Evolutionary conservation across 2,797 vertebrate species (phyloP).

Genomic region (Benthosema pterotum): DNA sequence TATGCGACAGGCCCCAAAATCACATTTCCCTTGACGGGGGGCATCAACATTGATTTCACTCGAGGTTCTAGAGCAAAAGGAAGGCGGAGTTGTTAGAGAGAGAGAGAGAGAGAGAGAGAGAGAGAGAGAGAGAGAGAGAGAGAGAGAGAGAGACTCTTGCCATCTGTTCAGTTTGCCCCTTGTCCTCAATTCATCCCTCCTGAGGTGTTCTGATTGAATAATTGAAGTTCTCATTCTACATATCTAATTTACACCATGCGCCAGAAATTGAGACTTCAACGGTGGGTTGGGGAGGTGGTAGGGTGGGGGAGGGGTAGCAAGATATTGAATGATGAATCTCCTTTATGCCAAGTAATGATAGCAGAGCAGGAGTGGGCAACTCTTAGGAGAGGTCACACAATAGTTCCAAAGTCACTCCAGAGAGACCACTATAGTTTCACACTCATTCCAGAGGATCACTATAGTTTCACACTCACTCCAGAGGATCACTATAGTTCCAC

Average conservation of each 20-base stretch:
- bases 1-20: constrained; percentile 66
- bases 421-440: no score
- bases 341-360: constrained; percentile 43
- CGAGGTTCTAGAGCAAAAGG: constrained; percentile 25
- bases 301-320: neutral
- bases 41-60: constrained; percentile 54
- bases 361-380: neutral
- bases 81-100: constrained; percentile 4
- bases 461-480: no score
- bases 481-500: no score
- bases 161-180: constrained; percentile 12
- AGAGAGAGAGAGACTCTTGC: neutral
- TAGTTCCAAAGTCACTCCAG: no score
- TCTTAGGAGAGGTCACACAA: no score
- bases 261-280: constrained; percentile 48
- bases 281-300: no score
- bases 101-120: neutral
- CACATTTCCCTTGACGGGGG: constrained; percentile 67
- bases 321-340: constrained; percentile 29
- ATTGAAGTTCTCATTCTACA: constrained; percentile 49
- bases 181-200: constrained; percentile 44
- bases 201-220: constrained; percentile 53
- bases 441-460: no score
- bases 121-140: neutral
- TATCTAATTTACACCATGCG: constrained; percentile 55